These are phyloP conservation scores for Oncorhynchus keta DNA, from an alignment of 2,113 vertebrate species.

Conservation along the genomic window DNA sequence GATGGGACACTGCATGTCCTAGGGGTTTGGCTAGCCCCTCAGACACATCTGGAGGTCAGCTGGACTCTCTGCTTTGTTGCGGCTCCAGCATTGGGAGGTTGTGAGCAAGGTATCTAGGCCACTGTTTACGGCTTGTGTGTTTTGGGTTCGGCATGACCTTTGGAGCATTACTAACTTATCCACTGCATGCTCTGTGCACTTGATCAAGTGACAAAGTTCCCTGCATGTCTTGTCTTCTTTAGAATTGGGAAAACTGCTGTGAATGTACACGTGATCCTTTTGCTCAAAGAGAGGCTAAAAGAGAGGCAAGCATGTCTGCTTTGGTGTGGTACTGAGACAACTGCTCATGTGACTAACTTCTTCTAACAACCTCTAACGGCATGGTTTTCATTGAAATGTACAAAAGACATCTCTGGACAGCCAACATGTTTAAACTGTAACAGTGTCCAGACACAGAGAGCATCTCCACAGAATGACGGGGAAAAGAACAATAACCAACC, in stretches of 20 bases:
- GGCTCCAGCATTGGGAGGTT: not conserved
- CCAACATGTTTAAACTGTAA: not conserved
- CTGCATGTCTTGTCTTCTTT: conserved; percentile 53
- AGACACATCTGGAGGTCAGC: conserved; percentile 10
- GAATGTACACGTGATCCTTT: conserved; percentile 71
- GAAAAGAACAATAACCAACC: not conserved
- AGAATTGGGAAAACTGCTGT: conserved; percentile 65
- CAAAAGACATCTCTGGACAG: conserved; percentile 3
- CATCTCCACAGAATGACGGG: conserved; percentile 33
- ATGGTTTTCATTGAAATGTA: conserved; percentile 53
- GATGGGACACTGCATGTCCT: conserved; percentile 44
- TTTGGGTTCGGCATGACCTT: not conserved
- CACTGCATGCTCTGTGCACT: conserved; percentile 45
- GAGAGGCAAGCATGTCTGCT: conserved; percentile 56
- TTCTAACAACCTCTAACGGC: conserved; percentile 61
- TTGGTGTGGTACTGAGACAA: conserved; percentile 45
- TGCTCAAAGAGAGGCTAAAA: conserved; percentile 62
- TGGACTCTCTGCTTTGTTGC: not conserved
- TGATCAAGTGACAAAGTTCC: conserved; percentile 18
- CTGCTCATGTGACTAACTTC: conserved; percentile 31
- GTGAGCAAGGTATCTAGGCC: not conserved
- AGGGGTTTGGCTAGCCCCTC: conserved; percentile 18
- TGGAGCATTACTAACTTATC: conserved; percentile 32
- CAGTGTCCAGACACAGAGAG: conserved; percentile 41
- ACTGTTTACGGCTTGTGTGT: not conserved